Conservation (phyloP, 2,797 vertebrate genomes). For the Euthynnus affinis region DNA sequence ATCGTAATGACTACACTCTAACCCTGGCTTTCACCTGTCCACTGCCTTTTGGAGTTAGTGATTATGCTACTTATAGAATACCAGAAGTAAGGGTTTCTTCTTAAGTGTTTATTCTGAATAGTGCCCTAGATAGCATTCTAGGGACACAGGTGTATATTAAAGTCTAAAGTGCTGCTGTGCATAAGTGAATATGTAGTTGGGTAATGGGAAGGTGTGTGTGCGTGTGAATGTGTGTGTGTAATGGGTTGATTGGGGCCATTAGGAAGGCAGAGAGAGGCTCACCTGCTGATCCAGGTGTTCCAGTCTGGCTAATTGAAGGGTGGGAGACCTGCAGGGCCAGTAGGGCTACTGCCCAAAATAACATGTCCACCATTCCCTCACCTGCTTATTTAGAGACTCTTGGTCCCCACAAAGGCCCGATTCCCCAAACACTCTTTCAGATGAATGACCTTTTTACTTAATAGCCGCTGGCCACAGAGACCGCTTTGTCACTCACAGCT, state of each 20-base stretch:
- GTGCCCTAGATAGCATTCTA: conserved; percentile 60
- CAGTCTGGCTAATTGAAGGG: conserved; percentile 74
- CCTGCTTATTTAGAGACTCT: conserved; percentile 45
- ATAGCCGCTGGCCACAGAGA: conserved; percentile 22
- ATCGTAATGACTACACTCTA: conserved; percentile 47
- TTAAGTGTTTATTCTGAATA: conserved; percentile 55
- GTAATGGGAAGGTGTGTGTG: conserved; percentile 56
- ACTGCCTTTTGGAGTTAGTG: conserved; percentile 33
- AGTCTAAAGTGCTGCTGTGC: conserved; percentile 66
- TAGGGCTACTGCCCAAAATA: conserved; percentile 51
- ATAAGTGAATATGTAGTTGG: conserved; percentile 50
- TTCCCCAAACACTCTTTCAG: conserved; percentile 50
- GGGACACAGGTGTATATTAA: conserved; percentile 68
- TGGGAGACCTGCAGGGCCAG: conserved; percentile 61
- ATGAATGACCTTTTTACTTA: conserved; percentile 53
- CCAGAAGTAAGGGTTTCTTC: conserved; percentile 57
- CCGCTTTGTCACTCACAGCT: conserved; percentile 28
- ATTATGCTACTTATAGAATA: conserved; percentile 58
- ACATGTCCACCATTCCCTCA: conserved; percentile 23
- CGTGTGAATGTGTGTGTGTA: conserved; percentile 48
- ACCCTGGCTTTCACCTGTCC: conserved; percentile 55
- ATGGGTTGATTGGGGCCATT: conserved; percentile 78
- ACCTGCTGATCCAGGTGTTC: conserved; percentile 86
- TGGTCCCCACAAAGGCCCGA: conserved; percentile 13
- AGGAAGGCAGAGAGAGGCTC: conserved; percentile 65